phyloP scores from a whole-genome alignment of 2,888 invertebrate genomes.

The Oxyteleia sp. region DNA sequence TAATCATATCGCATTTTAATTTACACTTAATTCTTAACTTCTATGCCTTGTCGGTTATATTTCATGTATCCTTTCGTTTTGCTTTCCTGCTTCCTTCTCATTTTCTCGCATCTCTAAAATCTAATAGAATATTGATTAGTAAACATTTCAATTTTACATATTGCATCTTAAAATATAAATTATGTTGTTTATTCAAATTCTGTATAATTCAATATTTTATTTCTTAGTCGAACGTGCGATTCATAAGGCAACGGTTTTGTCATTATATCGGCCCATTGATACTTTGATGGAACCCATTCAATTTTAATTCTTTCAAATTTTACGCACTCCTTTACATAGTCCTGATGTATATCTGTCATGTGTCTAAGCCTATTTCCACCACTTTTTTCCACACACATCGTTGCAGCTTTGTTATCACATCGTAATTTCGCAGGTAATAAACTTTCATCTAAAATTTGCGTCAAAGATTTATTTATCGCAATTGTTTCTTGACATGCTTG shows the following conservation, averaged over 20 bases:
- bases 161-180: too few species aligned
- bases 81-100: too few species aligned
- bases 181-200: too few species aligned
- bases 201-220: too few species aligned
- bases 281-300: constrained; percentile 32
- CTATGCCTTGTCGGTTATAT: too few species aligned
- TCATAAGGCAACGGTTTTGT: not conserved
- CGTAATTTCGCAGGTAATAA: constrained; percentile 51
- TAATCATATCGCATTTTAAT: too few species aligned
- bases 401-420: constrained; percentile 53
- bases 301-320: not conserved
- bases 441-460: constrained; percentile 6
- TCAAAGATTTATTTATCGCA: constrained; percentile 29
- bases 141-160: too few species aligned
- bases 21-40: too few species aligned
- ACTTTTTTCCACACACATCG: not conserved
- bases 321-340: not conserved
- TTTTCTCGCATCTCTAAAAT: too few species aligned
- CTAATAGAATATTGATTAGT: too few species aligned
- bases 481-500: constrained; percentile 27
- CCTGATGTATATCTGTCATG: not conserved
- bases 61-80: too few species aligned
- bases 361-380: not conserved
- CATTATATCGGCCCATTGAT: not conserved
- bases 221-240: too few species aligned